Percentiles rank a stretch among this genome's conserved stretches.
Conservation (phyloP, 2,888 invertebrate species). For the Podotricha telesiphe region DNA sequence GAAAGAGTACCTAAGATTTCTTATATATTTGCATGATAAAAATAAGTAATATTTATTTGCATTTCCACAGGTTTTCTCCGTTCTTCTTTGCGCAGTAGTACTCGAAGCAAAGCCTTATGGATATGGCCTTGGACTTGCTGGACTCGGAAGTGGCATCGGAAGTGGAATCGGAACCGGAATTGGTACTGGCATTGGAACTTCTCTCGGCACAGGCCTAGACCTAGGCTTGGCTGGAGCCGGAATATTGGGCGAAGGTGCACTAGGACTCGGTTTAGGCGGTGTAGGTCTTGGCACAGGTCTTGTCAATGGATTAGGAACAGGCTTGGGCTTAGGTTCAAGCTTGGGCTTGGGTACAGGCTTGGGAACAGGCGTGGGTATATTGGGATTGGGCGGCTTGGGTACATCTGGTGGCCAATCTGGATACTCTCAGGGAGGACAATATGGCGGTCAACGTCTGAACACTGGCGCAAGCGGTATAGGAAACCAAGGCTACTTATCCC, state of each 20-base stretch:
- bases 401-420: conserved; percentile 20
- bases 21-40: not conserved
- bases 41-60: not conserved
- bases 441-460: conserved; percentile 31
- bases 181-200: not conserved
- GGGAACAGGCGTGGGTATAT: conserved; percentile 26
- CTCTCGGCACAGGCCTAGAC: not conserved
- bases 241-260: not conserved
- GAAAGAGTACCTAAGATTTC: too few species aligned
- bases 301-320: conserved; percentile 5
- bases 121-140: not conserved
- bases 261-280: conserved; percentile 8
- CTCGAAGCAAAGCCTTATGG: conserved; percentile 23
- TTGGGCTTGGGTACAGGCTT: conserved; percentile 24
- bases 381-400: conserved; percentile 27
- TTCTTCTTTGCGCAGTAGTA: conserved; percentile 14
- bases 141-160: conserved; percentile 1
- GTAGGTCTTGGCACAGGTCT: not conserved
- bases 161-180: conserved; percentile 9
- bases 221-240: not conserved
- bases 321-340: conserved; percentile 25
- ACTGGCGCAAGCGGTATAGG: conserved; percentile 41
- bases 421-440: conserved; percentile 31
- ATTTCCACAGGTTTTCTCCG: conserved; percentile 15
- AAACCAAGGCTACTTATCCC: conserved; percentile 32